phyloP scores from a whole-genome alignment of 2,113 vertebrate species.

The Chascanopsetta lugubris region DNA sequence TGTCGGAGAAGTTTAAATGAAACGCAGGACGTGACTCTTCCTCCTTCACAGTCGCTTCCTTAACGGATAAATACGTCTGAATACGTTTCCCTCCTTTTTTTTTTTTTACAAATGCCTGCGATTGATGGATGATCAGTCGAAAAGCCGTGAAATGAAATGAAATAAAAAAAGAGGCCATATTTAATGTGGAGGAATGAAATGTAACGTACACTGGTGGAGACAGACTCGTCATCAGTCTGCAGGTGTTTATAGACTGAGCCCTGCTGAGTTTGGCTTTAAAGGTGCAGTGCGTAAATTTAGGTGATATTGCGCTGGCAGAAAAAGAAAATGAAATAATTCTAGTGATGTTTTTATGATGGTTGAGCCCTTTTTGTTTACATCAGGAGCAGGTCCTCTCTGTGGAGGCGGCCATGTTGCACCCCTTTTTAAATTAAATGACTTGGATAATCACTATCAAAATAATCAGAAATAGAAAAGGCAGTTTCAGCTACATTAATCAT shows the following conservation, averaged over 20 bases:
- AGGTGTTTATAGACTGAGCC: not conserved
- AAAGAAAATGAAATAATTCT: no score
- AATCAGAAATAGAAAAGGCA: no score
- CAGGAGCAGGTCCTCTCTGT: no score
- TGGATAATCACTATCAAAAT: no score
- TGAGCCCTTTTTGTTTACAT: no score
- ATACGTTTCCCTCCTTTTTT: no score
- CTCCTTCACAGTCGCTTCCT: slow-evolving; percentile 65
- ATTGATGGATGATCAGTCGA: slow-evolving; percentile 61
- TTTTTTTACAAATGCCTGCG: slow-evolving; percentile 27
- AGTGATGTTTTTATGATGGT: no score
- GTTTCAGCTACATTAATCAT: no score
- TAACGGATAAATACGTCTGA: slow-evolving; percentile 68
- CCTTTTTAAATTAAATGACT: no score
- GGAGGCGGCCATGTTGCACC: no score
- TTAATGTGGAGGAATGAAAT: slow-evolving; percentile 9
- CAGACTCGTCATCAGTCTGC: not conserved
- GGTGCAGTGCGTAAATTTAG: no score
- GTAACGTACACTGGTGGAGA: slow-evolving; percentile 2
- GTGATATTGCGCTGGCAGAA: not conserved
- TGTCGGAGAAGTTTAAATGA: slow-evolving; percentile 69
- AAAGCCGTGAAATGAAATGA: slow-evolving; percentile 33
- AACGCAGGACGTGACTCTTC: slow-evolving; percentile 57
- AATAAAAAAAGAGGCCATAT: slow-evolving; percentile 1
- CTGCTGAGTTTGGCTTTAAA: no score